A percentile compares a stretch with the other conserved stretches of the same genome.
Conservation (phyloP, 2,888 invertebrate genomes). For the Lochmaea crataegi region DNA sequence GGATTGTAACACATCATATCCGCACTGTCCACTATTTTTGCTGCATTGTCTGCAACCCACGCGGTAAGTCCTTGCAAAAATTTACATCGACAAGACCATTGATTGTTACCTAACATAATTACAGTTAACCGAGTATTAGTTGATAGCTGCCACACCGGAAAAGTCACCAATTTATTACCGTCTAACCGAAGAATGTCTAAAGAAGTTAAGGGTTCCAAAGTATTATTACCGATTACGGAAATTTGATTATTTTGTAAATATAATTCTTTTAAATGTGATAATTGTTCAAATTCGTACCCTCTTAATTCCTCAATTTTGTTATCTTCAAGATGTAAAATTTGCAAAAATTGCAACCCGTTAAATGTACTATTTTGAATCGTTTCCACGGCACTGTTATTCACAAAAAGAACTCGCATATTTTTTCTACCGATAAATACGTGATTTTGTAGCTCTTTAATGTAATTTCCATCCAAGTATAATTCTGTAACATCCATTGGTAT, state of each 20-base stretch:
- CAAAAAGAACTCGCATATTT: conserved; percentile 86
- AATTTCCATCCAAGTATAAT: conserved; percentile 91
- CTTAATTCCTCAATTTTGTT: conserved; percentile 83
- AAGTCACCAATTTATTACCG: conserved; percentile 83
- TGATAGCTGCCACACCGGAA: conserved; percentile 82
- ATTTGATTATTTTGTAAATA: conserved; percentile 89
- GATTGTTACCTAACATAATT: conserved; percentile 83
- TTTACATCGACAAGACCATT: conserved; percentile 92
- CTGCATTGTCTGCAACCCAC: conserved; percentile 84
- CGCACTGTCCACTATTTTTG: conserved; percentile 81
- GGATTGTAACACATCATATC: conserved; percentile 86
- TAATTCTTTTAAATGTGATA: conserved; percentile 82
- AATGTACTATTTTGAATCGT: conserved; percentile 92
- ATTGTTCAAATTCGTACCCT: conserved; percentile 87
- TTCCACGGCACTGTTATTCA: conserved; percentile 87
- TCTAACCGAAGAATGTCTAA: conserved; percentile 84
- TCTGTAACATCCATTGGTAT: conserved; percentile 96
- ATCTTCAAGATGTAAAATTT: conserved; percentile 85
- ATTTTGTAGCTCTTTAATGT: conserved; percentile 84
- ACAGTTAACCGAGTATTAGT: conserved; percentile 77
- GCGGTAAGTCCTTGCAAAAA: conserved; percentile 86
- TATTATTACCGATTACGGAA: conserved; percentile 81
- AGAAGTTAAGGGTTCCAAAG: conserved; percentile 81
- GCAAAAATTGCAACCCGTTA: conserved; percentile 82
- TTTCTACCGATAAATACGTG: conserved; percentile 92